These are phyloP conservation scores for Scaptomyza tumidula DNA, from an alignment of 2,888 invertebrate species.

Conservation along the genomic window DNA sequence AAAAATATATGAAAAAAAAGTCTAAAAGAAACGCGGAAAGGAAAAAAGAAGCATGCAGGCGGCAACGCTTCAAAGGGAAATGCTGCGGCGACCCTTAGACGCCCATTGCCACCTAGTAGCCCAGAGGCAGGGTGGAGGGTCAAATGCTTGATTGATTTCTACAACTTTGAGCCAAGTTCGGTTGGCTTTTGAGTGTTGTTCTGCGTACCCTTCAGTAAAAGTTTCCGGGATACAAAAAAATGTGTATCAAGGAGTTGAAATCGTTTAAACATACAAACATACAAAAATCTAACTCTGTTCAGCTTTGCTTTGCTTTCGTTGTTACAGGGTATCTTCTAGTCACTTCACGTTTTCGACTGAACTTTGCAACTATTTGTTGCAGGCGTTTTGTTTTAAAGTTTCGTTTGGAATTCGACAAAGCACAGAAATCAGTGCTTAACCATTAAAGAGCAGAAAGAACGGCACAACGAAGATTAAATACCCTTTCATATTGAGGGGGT, in stretches of 20 bases:
- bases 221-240: background rate
- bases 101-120: slow-evolving; percentile 48
- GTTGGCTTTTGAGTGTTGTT: slow-evolving; percentile 34
- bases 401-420: slow-evolving; percentile 24
- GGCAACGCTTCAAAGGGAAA: slow-evolving; percentile 42
- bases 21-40: background rate
- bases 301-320: too few relatives aligned
- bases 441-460: background rate
- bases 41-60: slow-evolving; percentile 31
- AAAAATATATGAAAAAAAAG: background rate
- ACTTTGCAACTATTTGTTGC: slow-evolving; percentile 2
- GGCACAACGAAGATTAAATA: background rate
- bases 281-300: too few relatives aligned
- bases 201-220: background rate
- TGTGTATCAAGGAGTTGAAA: background rate
- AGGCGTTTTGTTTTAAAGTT: slow-evolving; percentile 39
- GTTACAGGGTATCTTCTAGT: slow-evolving; percentile 1
- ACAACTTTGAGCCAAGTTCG: slow-evolving; percentile 62
- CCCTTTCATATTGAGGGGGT: background rate
- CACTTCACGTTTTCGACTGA: background rate
- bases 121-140: background rate
- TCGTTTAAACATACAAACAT: background rate
- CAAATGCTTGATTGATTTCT: slow-evolving; percentile 70
- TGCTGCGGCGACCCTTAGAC: slow-evolving; percentile 48
- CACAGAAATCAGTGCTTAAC: slow-evolving; percentile 28